Base-by-base conservation (phyloP, 2,797 vertebrate species). In the Hafferia zeledoni region DNA sequence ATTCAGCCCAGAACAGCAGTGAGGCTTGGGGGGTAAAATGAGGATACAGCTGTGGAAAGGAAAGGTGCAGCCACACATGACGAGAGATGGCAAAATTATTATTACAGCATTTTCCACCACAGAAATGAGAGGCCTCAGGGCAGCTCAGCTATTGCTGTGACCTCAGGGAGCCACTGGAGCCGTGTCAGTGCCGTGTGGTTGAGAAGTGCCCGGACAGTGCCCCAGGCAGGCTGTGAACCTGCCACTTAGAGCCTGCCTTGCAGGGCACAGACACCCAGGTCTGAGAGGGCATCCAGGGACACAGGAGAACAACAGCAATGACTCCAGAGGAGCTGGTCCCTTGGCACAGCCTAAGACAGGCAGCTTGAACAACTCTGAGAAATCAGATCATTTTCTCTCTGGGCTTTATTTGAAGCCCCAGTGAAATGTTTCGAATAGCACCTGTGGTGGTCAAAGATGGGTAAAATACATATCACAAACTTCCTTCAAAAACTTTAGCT, bases 401-500 rank as follows among this genome's bases (percentile, higher is more conserved):
- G 37, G 61, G 11, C 30, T 55, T 43, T 22, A 6, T 24, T 6
- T 65, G 78, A 57, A 55, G 6, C 5, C 18, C 20, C 41, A 25
- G 4, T 4, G 35, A 43, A 47, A 47, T 2, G 44, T n/a, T 55
- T 17, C 9, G 14, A 55, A 28, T 1, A 30, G 2, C 23, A 13
- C 23, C 37, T 30, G 61, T 41, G 17, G 41, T 41, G 8, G 33
- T 30, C 49, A 63, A 9, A 37, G 31, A 33, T 22, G 18, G 31
- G 19, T 33, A 13, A 89, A 83, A 75, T 19, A 33, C 1, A 8
- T 0, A 0, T 12, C 49, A 56, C 9, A 39, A n/a, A 13, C n/a
- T 74, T 67, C 16, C 52, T 46, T 41, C 71, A 83, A 10, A 6
- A 28, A 24, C 46, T 72, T 47, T 15, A 57, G 39, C 47, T 17